phyloP scores from a whole-genome alignment of 2,888 invertebrate genomes.

The Dryococelus australis region DNA sequence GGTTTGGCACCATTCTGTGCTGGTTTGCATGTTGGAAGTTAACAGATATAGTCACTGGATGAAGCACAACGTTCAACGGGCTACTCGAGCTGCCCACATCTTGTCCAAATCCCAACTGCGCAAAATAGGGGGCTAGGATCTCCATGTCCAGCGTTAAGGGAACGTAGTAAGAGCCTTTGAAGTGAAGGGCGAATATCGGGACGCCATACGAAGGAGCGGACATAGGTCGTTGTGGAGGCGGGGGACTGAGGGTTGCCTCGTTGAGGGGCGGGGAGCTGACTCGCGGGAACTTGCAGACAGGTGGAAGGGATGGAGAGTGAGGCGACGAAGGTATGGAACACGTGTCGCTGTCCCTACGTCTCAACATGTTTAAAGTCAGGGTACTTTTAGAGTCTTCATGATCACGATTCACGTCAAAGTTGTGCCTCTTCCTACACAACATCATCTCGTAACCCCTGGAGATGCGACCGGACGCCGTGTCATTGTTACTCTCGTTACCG shows the following conservation, averaged over 20 bases:
- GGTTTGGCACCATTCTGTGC: slow-evolving; percentile 41
- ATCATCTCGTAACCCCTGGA: background rate
- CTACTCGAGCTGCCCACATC: slow-evolving; percentile 54
- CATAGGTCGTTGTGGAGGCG: slow-evolving; percentile 18
- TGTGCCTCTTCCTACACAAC: slow-evolving; percentile 28
- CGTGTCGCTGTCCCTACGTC: slow-evolving; percentile 41
- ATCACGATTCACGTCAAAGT: slow-evolving; percentile 28
- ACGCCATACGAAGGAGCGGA: slow-evolving; percentile 60
- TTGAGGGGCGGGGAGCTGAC: slow-evolving; percentile 32
- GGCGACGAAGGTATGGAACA: slow-evolving; percentile 38
- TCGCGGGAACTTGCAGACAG: slow-evolving; percentile 16
- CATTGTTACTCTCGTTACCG: background rate
- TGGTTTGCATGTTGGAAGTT: slow-evolving; percentile 64
- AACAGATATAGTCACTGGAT: slow-evolving; percentile 91
- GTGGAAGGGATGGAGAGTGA: slow-evolving; percentile 25
- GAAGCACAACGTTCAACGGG: slow-evolving; percentile 68
- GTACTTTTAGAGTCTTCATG: slow-evolving; percentile 18
- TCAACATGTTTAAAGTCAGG: slow-evolving; percentile 29
- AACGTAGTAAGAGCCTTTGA: slow-evolving; percentile 88
- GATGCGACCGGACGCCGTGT: background rate
- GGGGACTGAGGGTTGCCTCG: background rate
- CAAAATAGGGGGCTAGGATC: slow-evolving; percentile 72
- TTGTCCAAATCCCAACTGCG: slow-evolving; percentile 61
- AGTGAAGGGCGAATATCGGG: slow-evolving; percentile 89
- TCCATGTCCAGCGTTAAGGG: slow-evolving; percentile 83